Evolutionary conservation across 2,888 invertebrate genomes (phyloP).

Genomic region (Chelonus formosanus): DNA sequence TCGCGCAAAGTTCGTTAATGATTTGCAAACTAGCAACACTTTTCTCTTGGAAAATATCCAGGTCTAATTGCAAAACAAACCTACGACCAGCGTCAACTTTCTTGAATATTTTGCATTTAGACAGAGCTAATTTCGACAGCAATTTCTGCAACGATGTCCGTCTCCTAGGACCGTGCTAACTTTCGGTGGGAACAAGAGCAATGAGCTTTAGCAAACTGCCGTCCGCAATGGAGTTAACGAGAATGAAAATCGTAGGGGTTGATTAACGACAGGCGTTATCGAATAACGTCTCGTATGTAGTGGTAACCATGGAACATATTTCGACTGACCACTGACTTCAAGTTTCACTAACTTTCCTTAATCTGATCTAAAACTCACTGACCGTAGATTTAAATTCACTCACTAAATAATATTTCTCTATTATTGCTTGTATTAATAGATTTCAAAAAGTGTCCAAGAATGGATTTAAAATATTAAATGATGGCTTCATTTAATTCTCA

Average conservation of each 20-base stretch:
- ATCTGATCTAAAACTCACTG: conserved; percentile 28
- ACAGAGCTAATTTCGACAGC: conserved; percentile 17
- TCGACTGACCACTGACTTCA: conserved; percentile 38
- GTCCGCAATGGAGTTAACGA: conserved; percentile 35
- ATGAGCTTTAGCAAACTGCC: conserved; percentile 23
- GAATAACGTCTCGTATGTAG: conserved; percentile 31
- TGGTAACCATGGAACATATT: conserved; percentile 24
- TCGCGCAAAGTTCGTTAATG: conserved; percentile 39
- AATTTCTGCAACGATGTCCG: conserved; percentile 17
- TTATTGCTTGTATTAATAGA: background rate
- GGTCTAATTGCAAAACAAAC: conserved; percentile 36
- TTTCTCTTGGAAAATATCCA: conserved; percentile 30
- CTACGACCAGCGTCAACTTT: conserved; percentile 31
- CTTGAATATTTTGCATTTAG: conserved; percentile 19
- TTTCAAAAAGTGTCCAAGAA: too few relatives aligned
- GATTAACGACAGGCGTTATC: conserved; percentile 42
- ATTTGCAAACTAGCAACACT: conserved; percentile 35
- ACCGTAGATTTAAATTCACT: conserved; percentile 1
- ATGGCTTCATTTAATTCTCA: too few relatives aligned
- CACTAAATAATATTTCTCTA: background rate
- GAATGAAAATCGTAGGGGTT: conserved; percentile 40
- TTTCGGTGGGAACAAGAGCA: conserved; percentile 20
- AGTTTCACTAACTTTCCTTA: conserved; percentile 37
- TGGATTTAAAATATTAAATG: too few relatives aligned
- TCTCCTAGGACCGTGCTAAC: conserved; percentile 16